Evolutionary conservation across 37 sponge, comb jelly and placozoan species (phyloP).

Genomic region (Beroe forskalii): DNA sequence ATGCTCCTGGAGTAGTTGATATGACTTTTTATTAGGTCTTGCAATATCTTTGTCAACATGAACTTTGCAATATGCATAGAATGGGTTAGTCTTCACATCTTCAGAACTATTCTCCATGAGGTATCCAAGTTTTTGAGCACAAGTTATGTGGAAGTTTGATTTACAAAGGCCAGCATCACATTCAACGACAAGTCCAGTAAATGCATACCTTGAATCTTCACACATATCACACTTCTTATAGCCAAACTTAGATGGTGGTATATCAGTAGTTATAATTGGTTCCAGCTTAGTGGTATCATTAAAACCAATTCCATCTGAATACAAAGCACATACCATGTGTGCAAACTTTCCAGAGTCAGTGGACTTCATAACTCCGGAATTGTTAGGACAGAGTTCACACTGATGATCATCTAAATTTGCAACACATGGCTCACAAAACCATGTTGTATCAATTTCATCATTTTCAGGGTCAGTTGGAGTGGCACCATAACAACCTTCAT

Average conservation of each 20-base stretch:
- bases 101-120: not conserved
- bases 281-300: slow-evolving; percentile 1
- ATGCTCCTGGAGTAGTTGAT: not conserved
- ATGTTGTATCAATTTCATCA: slow-evolving; percentile 26
- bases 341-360: slow-evolving; percentile 48
- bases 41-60: slow-evolving; percentile 58
- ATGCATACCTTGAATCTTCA: slow-evolving; percentile 28
- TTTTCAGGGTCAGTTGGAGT: not conserved
- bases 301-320: slow-evolving; percentile 52
- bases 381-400: slow-evolving; percentile 60
- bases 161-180: slow-evolving; percentile 57
- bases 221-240: slow-evolving; percentile 48
- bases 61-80: slow-evolving; percentile 47
- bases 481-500: slow-evolving; percentile 39
- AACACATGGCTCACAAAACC: slow-evolving; percentile 53
- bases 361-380: slow-evolving; percentile 4
- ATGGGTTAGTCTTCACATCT: slow-evolving; percentile 11
- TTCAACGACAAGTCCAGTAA: slow-evolving; percentile 36
- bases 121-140: slow-evolving; percentile 44
- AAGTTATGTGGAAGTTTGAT: slow-evolving; percentile 44
- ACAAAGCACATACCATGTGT: slow-evolving; percentile 62
- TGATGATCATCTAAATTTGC: slow-evolving; percentile 17
- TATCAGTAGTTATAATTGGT: slow-evolving; percentile 45
- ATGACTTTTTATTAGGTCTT: not conserved
- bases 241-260: slow-evolving; percentile 55